These are phyloP conservation scores for Fistularia commersonii DNA, from an alignment of 2,797 vertebrate genomes.

Conservation along the genomic window DNA sequence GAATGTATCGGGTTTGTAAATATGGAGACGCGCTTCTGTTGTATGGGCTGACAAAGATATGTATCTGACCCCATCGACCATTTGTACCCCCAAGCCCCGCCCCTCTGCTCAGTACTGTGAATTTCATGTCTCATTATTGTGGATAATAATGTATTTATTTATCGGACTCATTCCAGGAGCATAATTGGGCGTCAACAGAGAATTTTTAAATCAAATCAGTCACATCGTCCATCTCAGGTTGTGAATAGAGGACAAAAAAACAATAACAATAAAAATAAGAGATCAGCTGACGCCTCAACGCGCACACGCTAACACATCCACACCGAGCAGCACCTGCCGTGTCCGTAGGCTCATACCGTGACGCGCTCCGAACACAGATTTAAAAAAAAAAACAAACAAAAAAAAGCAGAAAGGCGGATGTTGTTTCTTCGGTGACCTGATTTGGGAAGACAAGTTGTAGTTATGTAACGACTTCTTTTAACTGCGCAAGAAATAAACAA, in stretches of 20 bases:
- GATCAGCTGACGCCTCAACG: conserved; percentile 35
- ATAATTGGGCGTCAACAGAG: conserved; percentile 44
- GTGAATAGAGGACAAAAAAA: conserved; percentile 24
- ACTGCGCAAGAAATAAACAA: conserved; percentile 14
- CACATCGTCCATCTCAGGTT: conserved; percentile 66
- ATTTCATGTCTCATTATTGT: conserved; percentile 64
- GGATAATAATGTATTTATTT: conserved; percentile 69
- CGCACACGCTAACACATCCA: too few relatives aligned
- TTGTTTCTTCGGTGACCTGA: too few relatives aligned
- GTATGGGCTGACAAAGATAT: conserved; percentile 58
- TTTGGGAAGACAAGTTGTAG: neutral
- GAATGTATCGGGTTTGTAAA: conserved; percentile 72
- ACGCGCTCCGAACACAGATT: neutral
- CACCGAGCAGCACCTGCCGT: conserved; percentile 32
- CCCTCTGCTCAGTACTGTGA: conserved; percentile 68
- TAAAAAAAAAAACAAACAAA: conserved; percentile 27
- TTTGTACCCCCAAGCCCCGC: conserved; percentile 35
- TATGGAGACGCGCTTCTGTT: conserved; percentile 65
- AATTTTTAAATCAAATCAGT: conserved; percentile 47
- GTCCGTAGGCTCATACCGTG: conserved; percentile 40
- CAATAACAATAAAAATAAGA: too few relatives aligned
- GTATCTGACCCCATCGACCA: conserved; percentile 55
- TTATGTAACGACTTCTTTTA: neutral
- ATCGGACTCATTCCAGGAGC: conserved; percentile 43
- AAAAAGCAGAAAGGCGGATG: conserved; percentile 45